These are phyloP conservation scores for Ceriagrion tenellum DNA, from an alignment of 2,888 invertebrate genomes.

Conservation along the genomic window DNA sequence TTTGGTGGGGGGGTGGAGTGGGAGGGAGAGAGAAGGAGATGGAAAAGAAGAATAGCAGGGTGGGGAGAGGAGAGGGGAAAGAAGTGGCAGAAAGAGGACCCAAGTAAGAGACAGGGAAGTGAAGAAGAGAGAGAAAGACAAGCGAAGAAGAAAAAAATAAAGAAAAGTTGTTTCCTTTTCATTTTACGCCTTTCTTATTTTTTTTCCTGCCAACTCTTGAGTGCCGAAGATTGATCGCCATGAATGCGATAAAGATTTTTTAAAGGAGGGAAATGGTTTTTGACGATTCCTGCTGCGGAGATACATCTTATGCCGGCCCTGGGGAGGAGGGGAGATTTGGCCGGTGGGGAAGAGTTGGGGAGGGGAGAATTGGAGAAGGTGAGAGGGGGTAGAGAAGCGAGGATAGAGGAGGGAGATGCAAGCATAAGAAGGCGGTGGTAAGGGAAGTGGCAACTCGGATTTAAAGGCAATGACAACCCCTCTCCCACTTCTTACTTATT, in stretches of 20 bases:
- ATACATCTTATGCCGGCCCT: conserved; percentile 2
- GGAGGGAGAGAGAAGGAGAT: neutral
- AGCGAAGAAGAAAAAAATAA: neutral
- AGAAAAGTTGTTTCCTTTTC: neutral
- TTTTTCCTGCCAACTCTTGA: conserved; percentile 21
- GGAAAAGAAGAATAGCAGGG: no score
- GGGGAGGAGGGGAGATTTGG: neutral
- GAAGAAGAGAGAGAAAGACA: neutral
- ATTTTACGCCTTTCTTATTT: neutral
- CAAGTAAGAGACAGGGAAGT: neutral
- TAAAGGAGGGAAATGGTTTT: conserved; percentile 38
- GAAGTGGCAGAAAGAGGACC: no score
- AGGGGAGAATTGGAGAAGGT: neutral
- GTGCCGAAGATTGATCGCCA: conserved; percentile 60
- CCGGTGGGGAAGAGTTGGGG: neutral
- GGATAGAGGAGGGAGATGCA: no score
- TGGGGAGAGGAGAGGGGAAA: no score
- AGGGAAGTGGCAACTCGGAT: no score
- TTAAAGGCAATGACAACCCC: no score
- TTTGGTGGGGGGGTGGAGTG: neutral
- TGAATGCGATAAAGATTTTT: conserved; percentile 48
- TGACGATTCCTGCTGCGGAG: conserved; percentile 49
- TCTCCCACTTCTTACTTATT: no score
- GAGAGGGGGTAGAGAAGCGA: neutral
- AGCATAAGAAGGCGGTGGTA: no score